Conservation (phyloP, 2,113 vertebrate species). For the Geothlypis trichas region DNA sequence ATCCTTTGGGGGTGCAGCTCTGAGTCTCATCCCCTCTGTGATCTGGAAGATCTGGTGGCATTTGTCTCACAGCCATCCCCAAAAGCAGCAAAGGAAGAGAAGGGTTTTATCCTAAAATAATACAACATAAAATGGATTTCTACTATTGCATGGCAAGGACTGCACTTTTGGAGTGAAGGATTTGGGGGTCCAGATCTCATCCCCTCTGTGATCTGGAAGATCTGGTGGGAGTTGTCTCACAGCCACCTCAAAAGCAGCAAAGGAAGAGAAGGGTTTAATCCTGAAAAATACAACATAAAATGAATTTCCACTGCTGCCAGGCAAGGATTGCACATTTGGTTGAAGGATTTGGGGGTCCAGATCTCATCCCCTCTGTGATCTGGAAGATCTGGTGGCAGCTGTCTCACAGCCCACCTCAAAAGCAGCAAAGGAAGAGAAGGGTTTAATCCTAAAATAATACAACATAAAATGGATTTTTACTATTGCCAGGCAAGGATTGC, state of each 20-base stretch:
- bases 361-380: too few relatives aligned
- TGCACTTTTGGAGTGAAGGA: neutral
- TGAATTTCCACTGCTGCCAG: fast-evolving
- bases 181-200: neutral
- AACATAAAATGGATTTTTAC: neutral
- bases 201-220: too few relatives aligned
- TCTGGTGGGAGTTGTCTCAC: too few relatives aligned
- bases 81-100: neutral
- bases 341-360: neutral
- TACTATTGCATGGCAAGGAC: too few relatives aligned
- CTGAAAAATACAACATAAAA: too few relatives aligned
- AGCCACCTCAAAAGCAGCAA: too few relatives aligned
- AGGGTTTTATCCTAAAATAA: neutral
- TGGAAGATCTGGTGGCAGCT: too few relatives aligned
- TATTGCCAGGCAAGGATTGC: too few relatives aligned
- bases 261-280: too few relatives aligned
- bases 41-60: fast-evolving
- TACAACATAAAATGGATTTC: too few relatives aligned
- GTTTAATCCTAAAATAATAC: too few relatives aligned
- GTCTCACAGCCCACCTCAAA: neutral
- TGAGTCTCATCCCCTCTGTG: neutral
- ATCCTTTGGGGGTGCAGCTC: neutral
- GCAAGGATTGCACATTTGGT: too few relatives aligned
- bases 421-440: neutral
- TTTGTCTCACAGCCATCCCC: neutral